Base-by-base conservation (phyloP, 2,113 vertebrate genomes). In the Callorhinus ursinus region DNA sequence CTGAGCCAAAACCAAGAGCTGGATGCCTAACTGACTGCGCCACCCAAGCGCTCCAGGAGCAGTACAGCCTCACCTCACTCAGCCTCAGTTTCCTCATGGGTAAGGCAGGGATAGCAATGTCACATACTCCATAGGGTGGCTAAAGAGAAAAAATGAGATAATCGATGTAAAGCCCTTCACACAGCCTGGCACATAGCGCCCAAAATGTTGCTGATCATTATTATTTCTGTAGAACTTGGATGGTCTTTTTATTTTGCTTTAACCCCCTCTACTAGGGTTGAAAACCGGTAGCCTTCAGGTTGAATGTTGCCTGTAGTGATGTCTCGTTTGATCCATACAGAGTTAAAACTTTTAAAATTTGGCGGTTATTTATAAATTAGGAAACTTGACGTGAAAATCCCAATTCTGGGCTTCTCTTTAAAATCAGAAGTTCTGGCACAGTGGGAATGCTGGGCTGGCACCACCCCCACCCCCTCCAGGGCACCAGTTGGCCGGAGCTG, bases 21-120 rank as follows among this genome's bases (percentile, higher is more conserved):
- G 1, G 65, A n/a, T 7, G 33, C 33, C 19, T 4, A 69, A 69
- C 33, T 9, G 67, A 69, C 33, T 10, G 33, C 0, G 18, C 33
- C 33, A 4, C 18, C 67, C 65, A 8, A 3, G 33, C 1, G 7
- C 33, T 33, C 65, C 42, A 28, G 42, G 42, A 65, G 63, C 63
- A 65, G 63, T 14, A 33, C 63, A 65, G 63, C 14, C 14, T 65
- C 6, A 15, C 31, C 63, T 65, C 28, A 16, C 63, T 88, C 53
- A 90, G 74, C 61, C 24, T 90, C 42, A 21, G 72, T 97, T 91
- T 80, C 86, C 88, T 94, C 22, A 5, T 49, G 90, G 67, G 24
- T 88, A 51, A 83, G 69, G 86, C 13, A 24, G 63, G 15, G 21
- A 28, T 86, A 31, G 51, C 53, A 51, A 42, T 46, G 39, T 24